Base-by-base conservation (phyloP, 2,888 invertebrate species). In the Tanaodytes sp. region DNA sequence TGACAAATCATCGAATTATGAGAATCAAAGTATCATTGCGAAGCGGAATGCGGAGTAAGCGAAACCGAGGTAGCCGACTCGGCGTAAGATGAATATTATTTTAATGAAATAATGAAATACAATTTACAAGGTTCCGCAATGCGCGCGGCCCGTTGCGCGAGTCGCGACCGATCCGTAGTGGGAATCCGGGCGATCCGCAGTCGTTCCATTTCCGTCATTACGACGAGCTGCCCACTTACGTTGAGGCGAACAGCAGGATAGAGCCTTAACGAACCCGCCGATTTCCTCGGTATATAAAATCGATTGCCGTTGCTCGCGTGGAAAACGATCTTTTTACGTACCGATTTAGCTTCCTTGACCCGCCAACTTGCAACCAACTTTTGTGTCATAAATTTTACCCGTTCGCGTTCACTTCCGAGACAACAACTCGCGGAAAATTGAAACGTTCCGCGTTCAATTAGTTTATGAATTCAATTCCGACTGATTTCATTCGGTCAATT, bases 121-220 rank as follows among this genome's bases (percentile, higher is more conserved):
- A 68, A 72, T 72, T 72, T 72, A 58, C 68, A 59, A 62, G 64
- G 59, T 61, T 68, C 67, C 52, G 61, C 45, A 63, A 63, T 59
- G 46, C 31, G n/a, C 33, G 57, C 4, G 23, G 43, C 20, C 59
- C 55, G 66, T 65, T 58, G 70, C 36, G 48, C 58, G 59, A 55
- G 58, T 63, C 52, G 46, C 43, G 33, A 52, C 58, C 36, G 58
- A 57, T 52, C 58, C 58, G 16, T 65, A 66, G 63, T 55, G 66
- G 77, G 75, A 77, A 76, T 71, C 70, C 65, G 72, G 67, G 73
- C 72, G 72, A 78, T 78, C 74, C 58, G 62, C 69, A 71, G 55
- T 68, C 70, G 76, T 71, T 71, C 68, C 65, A 68, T 69, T 77
- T 78, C 76, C 75, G 74, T 75, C 77, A 74, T 75, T 75, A 79